Evolutionary conservation across 1,140 invertebrate genomes (phyloP), one percentile per base, ranked within the genome.

Genomic region (Lanistes nyassanus): DNA sequence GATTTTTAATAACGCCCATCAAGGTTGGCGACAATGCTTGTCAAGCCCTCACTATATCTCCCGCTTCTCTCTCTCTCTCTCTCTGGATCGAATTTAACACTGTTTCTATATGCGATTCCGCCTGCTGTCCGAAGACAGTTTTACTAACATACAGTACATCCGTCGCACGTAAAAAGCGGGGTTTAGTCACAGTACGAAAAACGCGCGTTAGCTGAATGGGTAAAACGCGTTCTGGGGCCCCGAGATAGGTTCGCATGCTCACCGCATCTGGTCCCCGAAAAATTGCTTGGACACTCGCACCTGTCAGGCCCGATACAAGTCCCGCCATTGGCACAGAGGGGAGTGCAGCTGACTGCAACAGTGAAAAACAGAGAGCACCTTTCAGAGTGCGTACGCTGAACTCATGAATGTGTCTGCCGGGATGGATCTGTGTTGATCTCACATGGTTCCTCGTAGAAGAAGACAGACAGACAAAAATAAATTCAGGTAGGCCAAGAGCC

Each of bases 261-360:
- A 70, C 68, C 68, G 72, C 95, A 96, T 69, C 92, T 90, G 0
- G 92, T 91, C n/a, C 95, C 95, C 29, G 91, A 91, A 86, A 92
- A 95, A 82, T 93, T 92, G 36, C 92, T 91, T 0, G 92, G 90
- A 80, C 95, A 96, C 21, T 92, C 86, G 81, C 94, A 95, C 5
- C 91, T 86, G 86, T 94, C 92, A 0, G 93, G 93, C 2, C 90
- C 90, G 0, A 93, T 81, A 82, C 95, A 96, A 21, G 94, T 93
- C 0, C 95, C 95, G 66, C 92, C 93, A 87, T 96, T 95, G 84
- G 93, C 89, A 85, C 95, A 96, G 5, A 91, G 88, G 0, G 93
- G 92, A 19, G 73, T 76, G 53, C 80, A 81, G 23, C 53, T 53
- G 51, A 75, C 80, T 81, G 72, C 53, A 78, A 74, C 39, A 66